Evolutionary conservation across 2,113 vertebrate species (phyloP).

Genomic region (Eira barbara): DNA sequence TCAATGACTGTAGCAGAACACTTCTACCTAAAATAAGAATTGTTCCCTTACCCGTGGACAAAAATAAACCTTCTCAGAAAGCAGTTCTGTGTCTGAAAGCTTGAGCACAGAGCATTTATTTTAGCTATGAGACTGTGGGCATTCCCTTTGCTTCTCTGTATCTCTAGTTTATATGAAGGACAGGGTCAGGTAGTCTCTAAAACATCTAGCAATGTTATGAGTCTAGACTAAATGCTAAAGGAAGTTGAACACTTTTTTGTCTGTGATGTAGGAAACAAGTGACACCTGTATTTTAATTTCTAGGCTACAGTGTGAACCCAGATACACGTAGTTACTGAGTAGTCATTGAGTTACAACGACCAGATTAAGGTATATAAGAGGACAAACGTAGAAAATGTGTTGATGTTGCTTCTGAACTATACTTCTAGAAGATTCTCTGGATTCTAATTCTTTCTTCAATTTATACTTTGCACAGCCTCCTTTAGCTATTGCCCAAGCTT

Average conservation of each 20-base stretch:
- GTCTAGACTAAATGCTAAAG: neutral
- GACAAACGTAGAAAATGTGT: neutral
- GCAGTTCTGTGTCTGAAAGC: neutral
- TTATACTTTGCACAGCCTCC: neutral
- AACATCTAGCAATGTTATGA: neutral
- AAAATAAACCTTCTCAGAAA: neutral
- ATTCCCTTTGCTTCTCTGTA: neutral
- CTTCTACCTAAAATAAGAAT: neutral
- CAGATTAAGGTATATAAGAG: neutral
- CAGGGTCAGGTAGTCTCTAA: neutral
- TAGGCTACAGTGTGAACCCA: neutral
- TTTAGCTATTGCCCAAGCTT: neutral
- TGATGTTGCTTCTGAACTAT: neutral
- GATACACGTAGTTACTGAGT: neutral
- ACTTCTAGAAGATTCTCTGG: neutral
- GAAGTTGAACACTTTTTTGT: neutral
- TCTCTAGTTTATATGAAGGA: neutral
- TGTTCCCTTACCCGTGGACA: neutral
- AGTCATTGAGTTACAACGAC: neutral
- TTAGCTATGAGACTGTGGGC: rapidly evolving
- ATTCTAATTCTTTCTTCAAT: neutral
- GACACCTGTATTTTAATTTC: neutral
- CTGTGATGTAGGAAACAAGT: neutral
- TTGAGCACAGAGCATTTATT: neutral
- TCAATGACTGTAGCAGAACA: neutral